Conservation (phyloP, 2,113 vertebrate genomes). For the Elgaria multicarinata region DNA sequence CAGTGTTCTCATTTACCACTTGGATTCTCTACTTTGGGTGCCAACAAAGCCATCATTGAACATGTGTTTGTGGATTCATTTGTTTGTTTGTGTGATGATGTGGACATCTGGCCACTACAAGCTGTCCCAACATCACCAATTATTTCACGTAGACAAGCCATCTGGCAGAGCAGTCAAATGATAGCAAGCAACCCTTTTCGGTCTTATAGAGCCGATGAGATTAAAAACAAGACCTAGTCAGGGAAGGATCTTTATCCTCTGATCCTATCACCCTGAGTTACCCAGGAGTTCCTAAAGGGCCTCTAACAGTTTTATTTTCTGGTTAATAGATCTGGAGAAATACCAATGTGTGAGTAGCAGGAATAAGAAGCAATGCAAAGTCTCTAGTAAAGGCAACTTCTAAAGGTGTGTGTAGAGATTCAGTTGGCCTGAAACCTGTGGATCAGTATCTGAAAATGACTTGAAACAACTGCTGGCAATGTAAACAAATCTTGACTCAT, state of each 20-base stretch:
- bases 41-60: conserved; percentile 54
- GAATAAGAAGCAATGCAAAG: background rate
- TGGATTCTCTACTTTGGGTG: conserved; percentile 24
- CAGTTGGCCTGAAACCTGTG: background rate
- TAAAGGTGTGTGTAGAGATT: background rate
- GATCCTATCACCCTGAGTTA: conserved; percentile 1
- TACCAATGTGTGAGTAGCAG: background rate
- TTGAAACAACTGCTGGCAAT: background rate
- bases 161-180: conserved; percentile 48
- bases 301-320: conserved; percentile 7
- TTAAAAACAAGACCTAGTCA: conserved; percentile 10
- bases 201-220: background rate
- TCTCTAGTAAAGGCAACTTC: background rate
- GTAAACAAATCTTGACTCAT: background rate
- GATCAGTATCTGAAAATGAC: background rate
- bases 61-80: conserved; percentile 57
- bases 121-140: conserved; percentile 38
- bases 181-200: conserved; percentile 22
- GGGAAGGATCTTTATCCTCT: conserved; percentile 5
- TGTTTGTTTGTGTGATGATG: conserved; percentile 53
- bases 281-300: background rate
- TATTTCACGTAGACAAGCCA: conserved; percentile 44
- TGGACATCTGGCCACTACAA: conserved; percentile 47
- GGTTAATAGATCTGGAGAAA: background rate
- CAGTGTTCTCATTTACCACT: conserved; percentile 47